Evolutionary conservation across 2,113 vertebrate genomes (phyloP), one percentile per base, ranked within the genome.

Genomic region (Pseudopodoces humilis): DNA sequence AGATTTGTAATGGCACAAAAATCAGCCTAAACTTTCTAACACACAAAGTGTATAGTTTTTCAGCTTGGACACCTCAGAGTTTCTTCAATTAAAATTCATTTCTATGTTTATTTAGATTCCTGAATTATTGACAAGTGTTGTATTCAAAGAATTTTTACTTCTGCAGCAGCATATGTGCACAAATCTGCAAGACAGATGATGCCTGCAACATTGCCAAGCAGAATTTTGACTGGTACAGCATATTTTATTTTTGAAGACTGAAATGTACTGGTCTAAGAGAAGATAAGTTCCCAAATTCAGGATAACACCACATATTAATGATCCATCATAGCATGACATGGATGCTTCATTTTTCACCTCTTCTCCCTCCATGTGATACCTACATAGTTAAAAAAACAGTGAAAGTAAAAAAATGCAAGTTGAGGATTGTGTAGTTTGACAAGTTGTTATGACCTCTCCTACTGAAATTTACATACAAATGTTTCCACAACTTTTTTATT

Each of bases 391-490:
- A 91, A 81, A 69, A 46, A 27, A 44, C 39, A 49, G 35, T 37
- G 12, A 60, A 67, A 75, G 31, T 8, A 81, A 95, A 70, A 72
- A 65, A 86, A 62, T 44, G 24, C 25, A 86, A 82, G 47, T 19
- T 31, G 31, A 84, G 47, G 21, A 30, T 47, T 86, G 37, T 25
- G 11, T 46, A 50, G 41, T 89, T 89, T 95, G 74, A 91, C 68
- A 91, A 83, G 55, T 25, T 69, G 19, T 50, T 64, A 43, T 79
- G 92, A 94, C 86, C 90, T 92, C 94, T 95, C 70, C 63, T 53
- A 91, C 10, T 91, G 37, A 85, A 89, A 93, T 93, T 84, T 86
- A 39, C 63, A 71, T 62, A 65, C 31, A 79, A 90, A 83, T 39
- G 6, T 82, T 95, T 70, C 63, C 28, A 67, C 79, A 52, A 18